Evolutionary conservation across 2,113 vertebrate genomes (phyloP), one percentile per base, ranked within the genome.

Genomic region (Ictalurus punctatus): DNA sequence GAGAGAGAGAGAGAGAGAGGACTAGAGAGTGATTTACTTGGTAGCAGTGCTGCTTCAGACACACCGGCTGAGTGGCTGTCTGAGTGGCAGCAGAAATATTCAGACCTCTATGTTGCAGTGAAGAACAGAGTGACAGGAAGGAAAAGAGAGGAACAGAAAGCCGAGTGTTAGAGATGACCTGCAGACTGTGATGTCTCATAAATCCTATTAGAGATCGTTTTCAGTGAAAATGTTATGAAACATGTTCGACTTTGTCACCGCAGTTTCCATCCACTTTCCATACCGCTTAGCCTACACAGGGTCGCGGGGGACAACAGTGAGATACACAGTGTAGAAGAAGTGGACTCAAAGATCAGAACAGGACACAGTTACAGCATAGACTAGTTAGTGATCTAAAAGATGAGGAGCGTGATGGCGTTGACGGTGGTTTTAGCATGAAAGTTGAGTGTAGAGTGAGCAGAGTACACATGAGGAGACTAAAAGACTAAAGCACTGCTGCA

Each of bases 71-170:
- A 87, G 78, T 71, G 86, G 21, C 48, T 34, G 58, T 81, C 61
- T 81, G 76, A 87, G 87, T 82, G 83, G 61, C 52, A 65, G 65
- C 54, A 91, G 80, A 89, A 93, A 86, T 90, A 91, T 90, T 92
- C 90, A 89, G 90, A 84, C 90, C 89, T 95, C 94, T 91, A 90
- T 92, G 93, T 94, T 93, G 92, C 91, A 76, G 92, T 89, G 58
- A 58, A 69, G 56, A 82, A 44, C 83, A 78, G 84, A 82, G 56
- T 30, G 27, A 67, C 4, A 25, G 12, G 30, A 13, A 34, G 7
- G 25, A 23, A 23, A 59, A 61, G 25, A 76, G 19, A 86, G 25
- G 52, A 48, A 5, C 2, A 52, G 23, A 52, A 61, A 52, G 21
- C 37, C 9, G 40, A 54, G 25, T 52, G 48, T 54, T 30, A 19